These are phyloP conservation scores for Euglossa dilemma DNA, from an alignment of 1,140 invertebrate genomes.

Conservation along the genomic window DNA sequence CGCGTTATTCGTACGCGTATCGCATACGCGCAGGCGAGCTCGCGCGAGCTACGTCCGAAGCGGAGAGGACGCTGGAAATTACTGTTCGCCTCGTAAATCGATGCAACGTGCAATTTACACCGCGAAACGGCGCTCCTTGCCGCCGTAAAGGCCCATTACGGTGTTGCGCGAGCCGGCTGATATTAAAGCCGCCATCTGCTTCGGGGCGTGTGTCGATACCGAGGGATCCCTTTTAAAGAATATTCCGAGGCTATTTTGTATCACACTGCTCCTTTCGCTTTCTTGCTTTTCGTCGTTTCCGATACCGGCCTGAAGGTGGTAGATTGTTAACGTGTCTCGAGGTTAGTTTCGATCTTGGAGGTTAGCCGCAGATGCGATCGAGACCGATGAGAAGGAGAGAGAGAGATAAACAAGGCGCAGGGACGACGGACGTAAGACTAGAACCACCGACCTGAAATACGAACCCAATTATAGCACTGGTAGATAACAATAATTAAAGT, in stretches of 20 bases:
- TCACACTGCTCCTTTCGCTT: background rate
- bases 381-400: too few species aligned
- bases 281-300: background rate
- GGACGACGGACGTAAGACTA: too few species aligned
- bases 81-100: slow-evolving; percentile 65
- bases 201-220: slow-evolving; percentile 13
- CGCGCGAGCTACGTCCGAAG: background rate
- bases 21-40: background rate
- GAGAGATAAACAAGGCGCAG: too few species aligned
- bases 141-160: slow-evolving; percentile 37
- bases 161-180: slow-evolving; percentile 11
- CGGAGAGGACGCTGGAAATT: slow-evolving; percentile 57
- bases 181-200: slow-evolving; percentile 26
- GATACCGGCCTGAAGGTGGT: background rate
- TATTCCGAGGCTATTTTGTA: background rate
- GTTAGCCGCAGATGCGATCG: too few species aligned
- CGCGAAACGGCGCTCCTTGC: slow-evolving; percentile 35
- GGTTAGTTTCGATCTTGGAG: background rate
- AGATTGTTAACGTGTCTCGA: too few species aligned
- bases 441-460: too few species aligned
- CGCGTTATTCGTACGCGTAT: background rate
- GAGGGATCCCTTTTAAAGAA: background rate
- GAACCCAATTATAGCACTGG: too few species aligned
- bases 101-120: slow-evolving; percentile 59
- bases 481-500: too few species aligned